Evolutionary conservation across 1,140 invertebrate species (phyloP), one percentile per base, ranked within the genome.

Genomic region (Neomicropteryx cornuta): DNA sequence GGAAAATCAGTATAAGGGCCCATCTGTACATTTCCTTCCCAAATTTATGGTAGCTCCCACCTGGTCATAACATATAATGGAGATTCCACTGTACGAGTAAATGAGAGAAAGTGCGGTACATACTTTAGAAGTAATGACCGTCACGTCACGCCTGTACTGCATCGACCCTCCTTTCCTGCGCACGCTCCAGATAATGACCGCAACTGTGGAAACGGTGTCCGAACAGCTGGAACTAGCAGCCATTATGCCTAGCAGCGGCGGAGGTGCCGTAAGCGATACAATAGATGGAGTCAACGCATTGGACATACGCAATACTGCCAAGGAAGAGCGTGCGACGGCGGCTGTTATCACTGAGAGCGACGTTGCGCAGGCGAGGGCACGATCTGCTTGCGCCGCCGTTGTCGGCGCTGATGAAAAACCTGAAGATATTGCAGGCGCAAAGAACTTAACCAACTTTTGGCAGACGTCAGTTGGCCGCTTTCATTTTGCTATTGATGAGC

Each of bases 381-480:
- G 77, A 66, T 71, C 83, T 4, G 75, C 74, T 1, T 77, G 75
- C 31, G 71, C 79, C 4, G 76, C 76, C 45, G 54, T 84, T 4
- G 68, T 82, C 18, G 81, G 79, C 13, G 81, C 74, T 44, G 74
- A 84, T 45, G 79, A 84, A 44, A 71, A 79, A 42, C 70, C 71
- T 2, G 58, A n/a, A n/a, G n/a, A 75, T 2, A 79, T 78, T 27
- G 68, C 73, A 1, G 75, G 75, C 4, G 80, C 80, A 36, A 81
- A 85, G 42, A 81, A 86, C 38, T 66, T 78, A 43, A 75, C 80
- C 23, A 76, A 87, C 52, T 90, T 91, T 53, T 94, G 90, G 90
- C 79, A 87, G 40, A 95, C 90, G 0, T 88, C 85, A 4, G 76
- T 89, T 29, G 91, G 91, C 19, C 90, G 92, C 56, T 95, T 95